Evolutionary conservation across 2,797 vertebrate genomes (phyloP).

Genomic region (Coranthus polyacanthus): DNA sequence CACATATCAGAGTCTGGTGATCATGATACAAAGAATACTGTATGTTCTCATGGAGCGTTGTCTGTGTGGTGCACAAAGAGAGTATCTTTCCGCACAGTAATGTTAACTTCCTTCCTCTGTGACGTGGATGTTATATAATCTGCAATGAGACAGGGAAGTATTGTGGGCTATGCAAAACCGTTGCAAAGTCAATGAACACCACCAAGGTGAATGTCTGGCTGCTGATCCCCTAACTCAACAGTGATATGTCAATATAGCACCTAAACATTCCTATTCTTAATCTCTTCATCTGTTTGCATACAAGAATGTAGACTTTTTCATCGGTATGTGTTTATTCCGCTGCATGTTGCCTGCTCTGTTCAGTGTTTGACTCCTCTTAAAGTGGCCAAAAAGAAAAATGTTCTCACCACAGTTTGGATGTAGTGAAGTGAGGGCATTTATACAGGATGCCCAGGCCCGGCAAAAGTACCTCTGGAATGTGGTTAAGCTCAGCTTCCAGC

Average conservation of each 20-base stretch:
- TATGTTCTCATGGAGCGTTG: neutral
- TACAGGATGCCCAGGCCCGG: neutral
- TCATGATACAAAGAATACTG: neutral
- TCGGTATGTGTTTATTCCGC: neutral
- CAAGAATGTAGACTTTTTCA: neutral
- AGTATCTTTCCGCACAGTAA: neutral
- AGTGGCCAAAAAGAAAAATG: neutral
- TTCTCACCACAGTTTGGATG: no score
- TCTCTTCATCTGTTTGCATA: neutral
- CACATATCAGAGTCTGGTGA: neutral
- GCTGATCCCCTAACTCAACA: neutral
- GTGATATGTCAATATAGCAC: neutral
- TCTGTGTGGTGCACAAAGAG: neutral
- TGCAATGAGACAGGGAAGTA: constrained; percentile 13
- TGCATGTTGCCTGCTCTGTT: neutral
- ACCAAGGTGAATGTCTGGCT: neutral
- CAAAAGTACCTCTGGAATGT: neutral
- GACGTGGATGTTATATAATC: constrained; percentile 20
- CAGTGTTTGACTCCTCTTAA: neutral
- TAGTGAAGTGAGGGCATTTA: neutral
- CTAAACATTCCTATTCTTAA: neutral
- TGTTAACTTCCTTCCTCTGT: constrained; percentile 7
- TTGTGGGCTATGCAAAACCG: neutral
- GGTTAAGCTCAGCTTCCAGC: neutral
- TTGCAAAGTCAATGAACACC: neutral